Conservation (phyloP, 1,140 invertebrate genomes). For the Sminthurides bifidus region DNA sequence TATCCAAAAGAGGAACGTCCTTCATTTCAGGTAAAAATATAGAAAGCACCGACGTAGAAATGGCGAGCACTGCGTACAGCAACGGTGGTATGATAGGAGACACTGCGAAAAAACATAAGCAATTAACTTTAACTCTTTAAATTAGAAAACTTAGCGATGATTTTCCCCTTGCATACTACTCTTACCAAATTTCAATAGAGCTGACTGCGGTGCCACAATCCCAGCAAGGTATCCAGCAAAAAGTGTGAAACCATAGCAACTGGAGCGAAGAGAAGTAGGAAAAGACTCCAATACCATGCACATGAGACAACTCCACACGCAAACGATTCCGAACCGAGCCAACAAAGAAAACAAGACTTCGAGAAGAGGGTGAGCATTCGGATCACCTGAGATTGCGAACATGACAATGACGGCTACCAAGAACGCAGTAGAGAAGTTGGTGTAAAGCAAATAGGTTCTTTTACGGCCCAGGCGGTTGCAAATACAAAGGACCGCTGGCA, state of each 20-base stretch:
- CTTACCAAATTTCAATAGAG: slow-evolving; percentile 5
- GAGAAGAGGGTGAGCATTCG: neutral
- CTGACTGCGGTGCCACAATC: slow-evolving; percentile 1
- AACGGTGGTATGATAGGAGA: no score
- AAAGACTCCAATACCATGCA: neutral
- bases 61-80: no score
- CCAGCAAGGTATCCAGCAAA: slow-evolving; percentile 9
- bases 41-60: no score
- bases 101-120: no score
- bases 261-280: neutral
- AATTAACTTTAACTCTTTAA: no score
- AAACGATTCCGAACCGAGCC: neutral
- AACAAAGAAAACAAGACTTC: neutral
- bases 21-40: no score
- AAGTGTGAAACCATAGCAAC: neutral
- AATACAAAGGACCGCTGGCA: neutral
- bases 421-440: neutral
- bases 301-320: neutral
- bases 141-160: no score
- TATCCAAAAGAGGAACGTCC: no score
- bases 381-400: neutral
- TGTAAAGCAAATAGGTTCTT: slow-evolving; percentile 3
- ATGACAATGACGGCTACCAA: slow-evolving; percentile 5
- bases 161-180: no score
- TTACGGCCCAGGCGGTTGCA: slow-evolving; percentile 13